Conservation (phyloP, 1,140 invertebrate genomes). For the Coptotermes formosanus region DNA sequence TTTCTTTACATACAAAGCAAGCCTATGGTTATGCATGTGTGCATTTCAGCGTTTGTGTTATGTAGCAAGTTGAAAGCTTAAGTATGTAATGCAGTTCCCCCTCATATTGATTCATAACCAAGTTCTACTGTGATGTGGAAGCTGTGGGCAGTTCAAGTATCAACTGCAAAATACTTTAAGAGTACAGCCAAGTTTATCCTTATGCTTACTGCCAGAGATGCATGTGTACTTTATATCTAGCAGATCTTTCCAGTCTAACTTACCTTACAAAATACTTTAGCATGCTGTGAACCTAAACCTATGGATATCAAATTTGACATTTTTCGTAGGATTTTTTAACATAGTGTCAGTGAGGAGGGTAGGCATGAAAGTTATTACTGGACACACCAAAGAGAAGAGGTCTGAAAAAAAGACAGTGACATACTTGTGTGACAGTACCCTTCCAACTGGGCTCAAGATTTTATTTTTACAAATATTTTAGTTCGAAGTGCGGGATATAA, state of each 20-base stretch:
- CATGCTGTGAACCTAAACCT: not conserved
- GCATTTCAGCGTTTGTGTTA: no score
- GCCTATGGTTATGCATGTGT: no score
- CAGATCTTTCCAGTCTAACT: not conserved
- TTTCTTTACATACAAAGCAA: no score
- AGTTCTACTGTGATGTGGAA: not conserved
- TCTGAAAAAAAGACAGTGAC: constrained; percentile 16
- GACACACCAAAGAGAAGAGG: constrained; percentile 23
- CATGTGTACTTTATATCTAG: not conserved
- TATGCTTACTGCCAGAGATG: not conserved
- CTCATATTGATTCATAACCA: not conserved
- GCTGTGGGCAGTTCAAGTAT: not conserved
- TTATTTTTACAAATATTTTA: not conserved
- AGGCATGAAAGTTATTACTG: not conserved
- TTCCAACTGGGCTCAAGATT: not conserved
- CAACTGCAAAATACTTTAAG: not conserved
- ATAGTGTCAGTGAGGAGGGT: not conserved
- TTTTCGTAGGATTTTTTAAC: not conserved
- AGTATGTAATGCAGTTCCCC: no score
- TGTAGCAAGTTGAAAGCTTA: no score
- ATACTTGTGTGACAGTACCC: not conserved
- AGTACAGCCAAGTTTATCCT: not conserved
- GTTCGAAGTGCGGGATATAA: not conserved
- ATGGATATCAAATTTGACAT: no score
- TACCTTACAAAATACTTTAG: not conserved